These are phyloP conservation scores for Cosmia trapezina DNA, from an alignment of 2,888 invertebrate genomes.

Conservation along the genomic window DNA sequence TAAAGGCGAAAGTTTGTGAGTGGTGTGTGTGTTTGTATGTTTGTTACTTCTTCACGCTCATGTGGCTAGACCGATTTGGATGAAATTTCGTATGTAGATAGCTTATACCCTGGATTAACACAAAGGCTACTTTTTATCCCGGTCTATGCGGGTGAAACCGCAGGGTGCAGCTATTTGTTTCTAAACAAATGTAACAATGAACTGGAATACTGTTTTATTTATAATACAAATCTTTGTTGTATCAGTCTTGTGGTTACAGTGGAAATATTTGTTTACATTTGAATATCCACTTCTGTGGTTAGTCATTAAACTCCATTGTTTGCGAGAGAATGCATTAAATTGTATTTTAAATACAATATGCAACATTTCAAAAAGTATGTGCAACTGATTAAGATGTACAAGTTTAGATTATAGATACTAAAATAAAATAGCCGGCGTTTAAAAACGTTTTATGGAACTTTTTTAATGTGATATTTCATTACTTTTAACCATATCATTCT, in stretches of 20 bases:
- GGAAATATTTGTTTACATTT: slow-evolving; percentile 25
- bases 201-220: neutral
- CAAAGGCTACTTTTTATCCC: too few species aligned
- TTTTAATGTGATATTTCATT: neutral
- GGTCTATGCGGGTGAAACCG: too few species aligned
- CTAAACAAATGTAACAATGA: slow-evolving; percentile 1
- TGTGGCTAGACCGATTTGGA: too few species aligned
- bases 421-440: neutral
- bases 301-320: slow-evolving; percentile 20
- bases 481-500: neutral
- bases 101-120: too few species aligned
- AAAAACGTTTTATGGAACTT: neutral
- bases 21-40: too few species aligned
- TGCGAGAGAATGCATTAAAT: neutral
- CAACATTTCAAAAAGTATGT: neutral
- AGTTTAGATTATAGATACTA: neutral
- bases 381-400: neutral
- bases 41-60: too few species aligned
- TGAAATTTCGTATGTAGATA: too few species aligned
- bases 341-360: too few species aligned
- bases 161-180: too few species aligned
- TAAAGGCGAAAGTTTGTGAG: too few species aligned
- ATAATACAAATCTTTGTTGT: neutral
- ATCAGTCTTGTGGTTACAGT: neutral
- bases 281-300: slow-evolving; percentile 3